These are phyloP conservation scores for Bothrops jararaca DNA, from an alignment of 2,113 vertebrate species.

Conservation along the genomic window DNA sequence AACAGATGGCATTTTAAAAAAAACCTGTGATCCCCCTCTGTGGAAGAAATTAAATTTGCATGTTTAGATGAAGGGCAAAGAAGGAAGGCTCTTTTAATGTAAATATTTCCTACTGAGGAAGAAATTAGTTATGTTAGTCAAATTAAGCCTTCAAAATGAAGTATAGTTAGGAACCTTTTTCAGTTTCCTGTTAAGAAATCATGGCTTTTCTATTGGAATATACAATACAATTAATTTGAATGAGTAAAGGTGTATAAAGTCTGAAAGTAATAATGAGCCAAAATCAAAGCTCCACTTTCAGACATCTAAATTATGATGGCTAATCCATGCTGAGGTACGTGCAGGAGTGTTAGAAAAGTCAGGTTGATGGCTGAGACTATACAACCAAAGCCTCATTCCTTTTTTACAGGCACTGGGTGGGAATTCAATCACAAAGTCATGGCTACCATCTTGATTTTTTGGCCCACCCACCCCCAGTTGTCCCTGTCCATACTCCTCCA, in stretches of 20 bases:
- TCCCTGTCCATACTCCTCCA: neutral
- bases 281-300: neutral
- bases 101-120: conserved; percentile 62
- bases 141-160: conserved; percentile 48
- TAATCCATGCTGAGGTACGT: neutral
- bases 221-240: neutral
- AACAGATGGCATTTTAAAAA: conserved; percentile 48
- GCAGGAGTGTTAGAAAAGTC: neutral
- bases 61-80: conserved; percentile 28
- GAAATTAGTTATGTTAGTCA: conserved; percentile 65
- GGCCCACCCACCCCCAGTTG: neutral
- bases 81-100: conserved; percentile 45
- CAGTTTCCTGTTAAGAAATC: conserved; percentile 47
- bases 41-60: conserved; percentile 68
- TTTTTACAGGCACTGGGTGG: neutral
- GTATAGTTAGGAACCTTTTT: conserved; percentile 32
- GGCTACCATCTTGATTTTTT: neutral
- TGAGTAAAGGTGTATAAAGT: neutral
- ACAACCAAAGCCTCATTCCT: neutral
- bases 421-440: neutral
- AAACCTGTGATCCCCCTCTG: conserved; percentile 56
- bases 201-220: neutral
- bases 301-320: neutral
- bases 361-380: neutral
- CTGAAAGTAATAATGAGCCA: neutral